A percentile compares a stretch with the other conserved stretches of the same genome.
These are phyloP conservation scores for Trogon surrucura DNA, from an alignment of 2,113 vertebrate genomes.

Conservation along the genomic window DNA sequence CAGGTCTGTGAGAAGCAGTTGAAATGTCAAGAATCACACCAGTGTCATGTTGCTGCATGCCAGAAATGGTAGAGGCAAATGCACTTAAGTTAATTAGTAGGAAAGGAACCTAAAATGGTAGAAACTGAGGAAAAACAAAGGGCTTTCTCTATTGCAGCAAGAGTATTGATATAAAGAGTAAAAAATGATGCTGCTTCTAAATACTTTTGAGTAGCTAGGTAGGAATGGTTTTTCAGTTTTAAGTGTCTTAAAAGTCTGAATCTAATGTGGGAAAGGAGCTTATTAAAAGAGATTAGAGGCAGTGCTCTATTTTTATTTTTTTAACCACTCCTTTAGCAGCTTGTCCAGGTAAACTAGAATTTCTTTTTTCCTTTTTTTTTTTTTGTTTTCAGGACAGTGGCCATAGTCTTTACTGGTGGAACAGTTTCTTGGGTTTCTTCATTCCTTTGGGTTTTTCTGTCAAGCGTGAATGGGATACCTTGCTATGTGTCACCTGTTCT, in stretches of 20 bases:
- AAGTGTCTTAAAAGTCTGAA: neutral
- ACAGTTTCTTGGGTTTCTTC: neutral
- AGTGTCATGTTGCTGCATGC: constrained; percentile 47
- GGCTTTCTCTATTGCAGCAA: neutral
- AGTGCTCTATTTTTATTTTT: neutral
- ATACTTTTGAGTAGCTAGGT: neutral
- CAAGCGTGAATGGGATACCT: neutral
- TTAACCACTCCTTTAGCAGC: neutral
- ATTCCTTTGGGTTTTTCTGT: neutral
- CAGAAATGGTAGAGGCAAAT: constrained; percentile 32
- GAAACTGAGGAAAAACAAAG: constrained; percentile 2
- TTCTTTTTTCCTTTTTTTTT: neutral
- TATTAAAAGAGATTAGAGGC: neutral
- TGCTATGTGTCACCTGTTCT: neutral
- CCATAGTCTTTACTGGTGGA: neutral
- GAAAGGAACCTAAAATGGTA: constrained; percentile 24
- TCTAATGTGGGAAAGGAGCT: neutral
- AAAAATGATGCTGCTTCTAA: neutral
- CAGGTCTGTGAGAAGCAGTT: constrained; percentile 9
- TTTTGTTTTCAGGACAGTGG: neutral
- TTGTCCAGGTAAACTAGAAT: neutral
- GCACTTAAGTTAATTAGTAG: constrained; percentile 57
- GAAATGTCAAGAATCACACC: constrained; percentile 43
- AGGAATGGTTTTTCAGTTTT: neutral
- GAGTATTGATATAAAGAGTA: neutral